Evolutionary conservation across 2,888 invertebrate species (phyloP).

Genomic region (Pteria penguin): DNA sequence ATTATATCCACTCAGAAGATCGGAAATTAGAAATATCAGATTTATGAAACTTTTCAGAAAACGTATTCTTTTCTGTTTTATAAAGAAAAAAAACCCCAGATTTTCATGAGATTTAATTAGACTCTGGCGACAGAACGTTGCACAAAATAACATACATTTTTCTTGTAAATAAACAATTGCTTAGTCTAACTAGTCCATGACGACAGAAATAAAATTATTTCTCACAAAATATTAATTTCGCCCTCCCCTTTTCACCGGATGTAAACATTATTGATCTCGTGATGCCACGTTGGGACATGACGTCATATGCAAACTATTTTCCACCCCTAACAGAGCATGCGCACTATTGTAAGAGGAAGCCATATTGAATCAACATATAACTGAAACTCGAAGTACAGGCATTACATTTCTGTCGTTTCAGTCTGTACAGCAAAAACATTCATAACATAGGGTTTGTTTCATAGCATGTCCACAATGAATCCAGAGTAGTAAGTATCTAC

Average conservation of each 20-base stretch:
- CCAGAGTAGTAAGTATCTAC: constrained; percentile 70
- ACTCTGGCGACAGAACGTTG: too few relatives aligned
- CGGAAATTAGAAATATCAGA: too few relatives aligned
- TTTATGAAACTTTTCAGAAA: too few relatives aligned
- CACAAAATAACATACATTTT: too few relatives aligned
- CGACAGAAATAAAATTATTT: too few relatives aligned
- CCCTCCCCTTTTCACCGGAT: constrained; percentile 30
- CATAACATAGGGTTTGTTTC: constrained; percentile 16
- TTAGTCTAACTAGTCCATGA: too few relatives aligned
- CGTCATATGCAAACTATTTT: constrained; percentile 65
- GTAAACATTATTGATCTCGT: constrained; percentile 55
- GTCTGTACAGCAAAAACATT: constrained; percentile 4
- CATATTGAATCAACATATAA: constrained; percentile 61
- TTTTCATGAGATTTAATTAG: too few relatives aligned
- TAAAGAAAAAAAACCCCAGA: too few relatives aligned
- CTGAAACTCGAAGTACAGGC: constrained; percentile 21
- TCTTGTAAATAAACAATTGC: too few relatives aligned
- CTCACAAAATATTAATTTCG: too few relatives aligned
- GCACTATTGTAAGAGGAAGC: constrained; percentile 73
- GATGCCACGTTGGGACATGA: constrained; percentile 74
- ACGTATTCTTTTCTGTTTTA: too few relatives aligned
- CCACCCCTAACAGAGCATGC: constrained; percentile 66
- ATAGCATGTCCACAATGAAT: constrained; percentile 67
- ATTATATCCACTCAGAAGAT: too few relatives aligned
- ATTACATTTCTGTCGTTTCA: background rate